phyloP scores from a whole-genome alignment of 2,797 vertebrate species.

The Cercopithecus diana region DNA sequence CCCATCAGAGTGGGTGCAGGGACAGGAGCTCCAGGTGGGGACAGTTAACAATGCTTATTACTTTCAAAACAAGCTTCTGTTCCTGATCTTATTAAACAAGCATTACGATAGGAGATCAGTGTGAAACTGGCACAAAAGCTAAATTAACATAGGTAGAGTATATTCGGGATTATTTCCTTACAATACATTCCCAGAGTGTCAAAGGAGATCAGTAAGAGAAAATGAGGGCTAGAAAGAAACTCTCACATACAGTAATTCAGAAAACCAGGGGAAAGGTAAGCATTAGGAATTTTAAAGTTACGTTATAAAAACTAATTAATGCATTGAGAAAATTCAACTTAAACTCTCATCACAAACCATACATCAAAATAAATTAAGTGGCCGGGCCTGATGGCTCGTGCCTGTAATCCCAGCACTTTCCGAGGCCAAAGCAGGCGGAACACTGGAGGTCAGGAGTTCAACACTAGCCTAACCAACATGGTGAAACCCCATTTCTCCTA shows the following conservation, averaged over 20 bases:
- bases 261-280: background rate
- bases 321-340: background rate
- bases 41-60: background rate
- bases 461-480: too few species aligned
- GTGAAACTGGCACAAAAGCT: background rate
- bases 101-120: background rate
- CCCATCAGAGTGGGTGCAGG: background rate
- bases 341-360: background rate
- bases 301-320: background rate
- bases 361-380: too few species aligned
- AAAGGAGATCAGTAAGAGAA: background rate
- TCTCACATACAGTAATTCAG: background rate
- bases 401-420: too few species aligned
- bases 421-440: too few species aligned
- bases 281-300: background rate
- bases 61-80: background rate
- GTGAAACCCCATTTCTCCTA: too few species aligned
- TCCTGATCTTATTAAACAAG: background rate
- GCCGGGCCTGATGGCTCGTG: too few species aligned
- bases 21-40: rapidly evolving
- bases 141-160: background rate
- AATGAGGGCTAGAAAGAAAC: background rate
- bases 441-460: too few species aligned
- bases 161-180: background rate
- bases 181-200: background rate